Evolutionary conservation across 1,140 invertebrate genomes (phyloP).

Genomic region (Telenomus remus): DNA sequence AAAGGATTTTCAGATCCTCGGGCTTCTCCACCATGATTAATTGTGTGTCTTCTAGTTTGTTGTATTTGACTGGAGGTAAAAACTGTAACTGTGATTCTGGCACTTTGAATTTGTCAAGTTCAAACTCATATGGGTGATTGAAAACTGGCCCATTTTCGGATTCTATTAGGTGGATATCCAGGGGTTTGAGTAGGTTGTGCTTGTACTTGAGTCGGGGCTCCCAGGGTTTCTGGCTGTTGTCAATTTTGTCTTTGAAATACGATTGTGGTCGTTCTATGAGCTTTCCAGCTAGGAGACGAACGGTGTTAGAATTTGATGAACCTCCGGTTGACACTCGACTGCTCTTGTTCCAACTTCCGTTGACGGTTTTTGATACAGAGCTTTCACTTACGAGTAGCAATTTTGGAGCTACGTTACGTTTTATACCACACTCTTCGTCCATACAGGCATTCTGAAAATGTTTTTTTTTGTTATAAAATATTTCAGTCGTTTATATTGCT

Average conservation of each 20-base stretch:
- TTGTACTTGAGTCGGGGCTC: conserved; percentile 89
- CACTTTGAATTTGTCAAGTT: conserved; percentile 84
- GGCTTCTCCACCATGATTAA: conserved; percentile 82
- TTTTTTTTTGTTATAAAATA: conserved; percentile 5
- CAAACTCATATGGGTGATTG: conserved; percentile 92
- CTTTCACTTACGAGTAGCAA: conserved; percentile 62
- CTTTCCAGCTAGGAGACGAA: conserved; percentile 82
- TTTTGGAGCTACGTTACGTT: conserved; percentile 75
- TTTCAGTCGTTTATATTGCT: no score
- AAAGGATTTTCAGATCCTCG: conserved; percentile 80
- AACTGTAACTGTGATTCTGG: conserved; percentile 73
- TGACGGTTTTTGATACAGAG: conserved; percentile 62
- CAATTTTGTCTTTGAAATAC: conserved; percentile 90
- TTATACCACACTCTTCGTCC: conserved; percentile 83
- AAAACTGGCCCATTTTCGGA: conserved; percentile 78
- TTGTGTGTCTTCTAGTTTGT: conserved; percentile 79
- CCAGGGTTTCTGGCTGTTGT: conserved; percentile 87
- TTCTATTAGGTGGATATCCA: conserved; percentile 83
- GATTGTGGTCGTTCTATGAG: conserved; percentile 88
- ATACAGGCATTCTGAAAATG: conserved; percentile 75
- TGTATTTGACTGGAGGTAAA: conserved; percentile 71
- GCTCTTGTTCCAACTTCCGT: conserved; percentile 77
- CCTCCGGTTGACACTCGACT: neutral
- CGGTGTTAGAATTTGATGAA: conserved; percentile 58
- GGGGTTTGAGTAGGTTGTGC: conserved; percentile 89